Conservation (phyloP, 2,113 vertebrate genomes). For the Spea multiplicata region DNA sequence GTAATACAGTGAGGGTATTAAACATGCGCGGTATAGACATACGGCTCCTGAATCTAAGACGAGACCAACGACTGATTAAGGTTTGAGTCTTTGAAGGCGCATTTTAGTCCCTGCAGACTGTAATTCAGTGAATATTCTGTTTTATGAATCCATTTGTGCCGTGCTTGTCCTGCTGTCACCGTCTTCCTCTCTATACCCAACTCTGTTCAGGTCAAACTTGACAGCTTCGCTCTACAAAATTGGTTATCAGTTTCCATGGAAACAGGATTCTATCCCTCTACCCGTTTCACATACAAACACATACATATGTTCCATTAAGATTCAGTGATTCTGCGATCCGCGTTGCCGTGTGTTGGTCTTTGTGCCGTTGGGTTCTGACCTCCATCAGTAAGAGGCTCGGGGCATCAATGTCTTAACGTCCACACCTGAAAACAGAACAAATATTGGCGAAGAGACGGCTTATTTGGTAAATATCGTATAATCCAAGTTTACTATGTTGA, state of each 20-base stretch:
- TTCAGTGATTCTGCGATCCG: neutral
- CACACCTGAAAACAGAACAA: neutral
- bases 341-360: neutral
- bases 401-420: neutral
- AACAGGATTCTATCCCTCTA: neutral
- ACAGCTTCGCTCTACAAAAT: constrained; percentile 8
- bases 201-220: constrained; percentile 12
- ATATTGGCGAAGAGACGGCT: neutral
- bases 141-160: neutral
- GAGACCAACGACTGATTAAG: too few relatives aligned
- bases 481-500: too few relatives aligned
- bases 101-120: too few relatives aligned
- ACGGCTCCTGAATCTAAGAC: too few relatives aligned
- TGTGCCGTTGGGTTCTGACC: neutral
- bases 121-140: too few relatives aligned
- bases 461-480: neutral
- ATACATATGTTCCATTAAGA: neutral
- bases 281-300: neutral
- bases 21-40: too few relatives aligned
- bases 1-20: too few relatives aligned
- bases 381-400: neutral
- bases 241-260: constrained; percentile 27
- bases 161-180: neutral
- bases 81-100: too few relatives aligned
- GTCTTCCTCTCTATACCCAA: neutral